These are phyloP conservation scores for Helostoma temminkii DNA, from an alignment of 2,797 vertebrate genomes.

Conservation along the genomic window DNA sequence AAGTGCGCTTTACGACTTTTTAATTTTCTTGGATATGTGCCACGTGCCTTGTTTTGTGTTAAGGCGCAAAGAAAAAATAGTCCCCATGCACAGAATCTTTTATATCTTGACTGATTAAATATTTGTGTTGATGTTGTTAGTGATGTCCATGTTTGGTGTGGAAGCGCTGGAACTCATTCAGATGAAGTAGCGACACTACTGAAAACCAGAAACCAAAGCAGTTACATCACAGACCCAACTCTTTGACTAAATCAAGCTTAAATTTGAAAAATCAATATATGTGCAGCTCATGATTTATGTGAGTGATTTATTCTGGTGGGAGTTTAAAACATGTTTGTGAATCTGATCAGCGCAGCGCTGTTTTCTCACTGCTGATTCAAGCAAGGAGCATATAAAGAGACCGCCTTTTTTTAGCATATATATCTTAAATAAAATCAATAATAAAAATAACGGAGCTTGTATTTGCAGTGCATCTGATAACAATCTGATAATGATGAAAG, in stretches of 20 bases:
- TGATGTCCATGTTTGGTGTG: neutral
- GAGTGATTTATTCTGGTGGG: neutral
- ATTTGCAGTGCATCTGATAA: neutral
- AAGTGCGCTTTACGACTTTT: constrained; percentile 69
- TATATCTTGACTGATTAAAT: neutral
- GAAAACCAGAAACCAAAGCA: neutral
- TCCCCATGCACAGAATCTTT: constrained; percentile 11
- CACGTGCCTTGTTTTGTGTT: constrained; percentile 20
- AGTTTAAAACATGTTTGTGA: neutral
- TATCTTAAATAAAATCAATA: neutral
- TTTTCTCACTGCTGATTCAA: neutral
- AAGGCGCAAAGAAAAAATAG: constrained; percentile 38
- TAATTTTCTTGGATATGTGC: constrained; percentile 70
- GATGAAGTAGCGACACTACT: neutral
- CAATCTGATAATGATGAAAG: neutral
- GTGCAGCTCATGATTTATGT: neutral
- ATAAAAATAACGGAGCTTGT: neutral
- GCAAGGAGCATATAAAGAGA: neutral
- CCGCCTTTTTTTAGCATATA: neutral
- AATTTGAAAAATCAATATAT: neutral
- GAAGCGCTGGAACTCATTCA: neutral
- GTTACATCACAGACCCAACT: neutral
- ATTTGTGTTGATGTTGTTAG: neutral
- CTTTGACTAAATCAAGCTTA: neutral
- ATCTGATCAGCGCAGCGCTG: neutral